Conservation (phyloP, 2,888 invertebrate species). For the Dusona sp. region DNA sequence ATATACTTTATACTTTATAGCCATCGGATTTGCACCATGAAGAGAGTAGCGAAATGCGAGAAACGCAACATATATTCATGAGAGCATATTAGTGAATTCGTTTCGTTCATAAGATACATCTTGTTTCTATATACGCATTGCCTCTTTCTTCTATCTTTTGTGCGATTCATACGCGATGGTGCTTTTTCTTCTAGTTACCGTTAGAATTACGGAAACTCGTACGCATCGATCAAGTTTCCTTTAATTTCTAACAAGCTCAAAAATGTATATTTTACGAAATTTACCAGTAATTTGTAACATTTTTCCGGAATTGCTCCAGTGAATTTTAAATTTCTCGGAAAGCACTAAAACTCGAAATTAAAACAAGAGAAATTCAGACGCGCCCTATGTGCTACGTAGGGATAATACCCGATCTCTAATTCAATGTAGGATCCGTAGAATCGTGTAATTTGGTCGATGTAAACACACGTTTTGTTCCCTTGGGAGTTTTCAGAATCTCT, state of each 20-base stretch:
- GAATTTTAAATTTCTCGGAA: conserved; percentile 26
- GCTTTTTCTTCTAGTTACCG: neutral
- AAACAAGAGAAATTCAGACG: neutral
- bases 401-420: conserved; percentile 70
- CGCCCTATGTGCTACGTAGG: conserved; percentile 3
- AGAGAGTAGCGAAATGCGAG: conserved; percentile 19
- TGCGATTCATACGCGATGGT: neutral
- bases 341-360: conserved; percentile 1
- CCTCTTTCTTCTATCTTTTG: neutral
- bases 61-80: conserved; percentile 47
- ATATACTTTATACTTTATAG: conserved; percentile 64
- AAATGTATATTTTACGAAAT: neutral
- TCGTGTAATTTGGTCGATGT: conserved; percentile 68
- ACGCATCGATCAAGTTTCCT: neutral
- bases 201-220: neutral
- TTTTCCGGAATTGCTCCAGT: conserved; percentile 23
- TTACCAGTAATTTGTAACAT: neutral
- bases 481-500: conserved; percentile 47
- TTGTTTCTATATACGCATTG: conserved; percentile 50
- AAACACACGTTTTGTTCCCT: conserved; percentile 66
- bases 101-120: conserved; percentile 65
- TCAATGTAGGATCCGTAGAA: conserved; percentile 66
- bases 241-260: neutral
- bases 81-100: conserved; percentile 69
- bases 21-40: conserved; percentile 38